phyloP scores from a whole-genome alignment of 2,797 vertebrate species.

The Gadopsis marmoratus region DNA sequence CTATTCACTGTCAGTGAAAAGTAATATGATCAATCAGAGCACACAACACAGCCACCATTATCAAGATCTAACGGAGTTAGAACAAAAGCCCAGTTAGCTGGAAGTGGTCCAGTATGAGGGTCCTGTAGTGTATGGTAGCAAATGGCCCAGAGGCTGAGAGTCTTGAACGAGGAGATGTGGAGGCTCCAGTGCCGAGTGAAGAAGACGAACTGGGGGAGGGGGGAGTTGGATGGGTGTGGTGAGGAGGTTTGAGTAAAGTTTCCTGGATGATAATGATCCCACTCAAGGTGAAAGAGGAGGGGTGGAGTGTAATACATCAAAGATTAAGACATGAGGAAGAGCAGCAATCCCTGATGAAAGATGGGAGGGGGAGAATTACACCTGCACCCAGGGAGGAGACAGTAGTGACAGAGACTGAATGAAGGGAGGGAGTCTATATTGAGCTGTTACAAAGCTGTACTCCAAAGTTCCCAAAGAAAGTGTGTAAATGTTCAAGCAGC shows the following conservation, averaged over 20 bases:
- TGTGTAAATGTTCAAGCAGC: too few relatives aligned
- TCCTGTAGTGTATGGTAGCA: constrained; percentile 15
- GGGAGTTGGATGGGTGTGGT: constrained; percentile 3
- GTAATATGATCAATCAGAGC: constrained; percentile 14
- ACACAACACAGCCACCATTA: not conserved
- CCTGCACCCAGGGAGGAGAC: constrained; percentile 50
- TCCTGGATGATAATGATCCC: constrained; percentile 70
- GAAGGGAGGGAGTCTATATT: constrained; percentile 42
- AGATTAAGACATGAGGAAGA: constrained; percentile 66
- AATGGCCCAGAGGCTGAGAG: constrained; percentile 10
- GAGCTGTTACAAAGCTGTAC: constrained; percentile 8
- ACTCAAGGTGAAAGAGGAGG: constrained; percentile 67
- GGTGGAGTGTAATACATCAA: constrained; percentile 64
- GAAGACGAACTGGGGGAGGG: constrained; percentile 4
- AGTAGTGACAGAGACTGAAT: constrained; percentile 57
- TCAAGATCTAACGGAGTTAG: not conserved
- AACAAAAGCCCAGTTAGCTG: constrained; percentile 23
- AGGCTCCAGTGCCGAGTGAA: constrained; percentile 1
- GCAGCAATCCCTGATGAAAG: constrained; percentile 52
- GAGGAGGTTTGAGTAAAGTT: constrained; percentile 45
- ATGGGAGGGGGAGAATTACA: constrained; percentile 59
- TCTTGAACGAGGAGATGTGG: constrained; percentile 29
- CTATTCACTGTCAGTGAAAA: constrained; percentile 1
- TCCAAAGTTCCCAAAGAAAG: constrained; percentile 10
- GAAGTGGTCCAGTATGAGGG: constrained; percentile 7